phyloP scores from a whole-genome alignment of 1,140 invertebrate species.

The Bombus vancouverensis region DNA sequence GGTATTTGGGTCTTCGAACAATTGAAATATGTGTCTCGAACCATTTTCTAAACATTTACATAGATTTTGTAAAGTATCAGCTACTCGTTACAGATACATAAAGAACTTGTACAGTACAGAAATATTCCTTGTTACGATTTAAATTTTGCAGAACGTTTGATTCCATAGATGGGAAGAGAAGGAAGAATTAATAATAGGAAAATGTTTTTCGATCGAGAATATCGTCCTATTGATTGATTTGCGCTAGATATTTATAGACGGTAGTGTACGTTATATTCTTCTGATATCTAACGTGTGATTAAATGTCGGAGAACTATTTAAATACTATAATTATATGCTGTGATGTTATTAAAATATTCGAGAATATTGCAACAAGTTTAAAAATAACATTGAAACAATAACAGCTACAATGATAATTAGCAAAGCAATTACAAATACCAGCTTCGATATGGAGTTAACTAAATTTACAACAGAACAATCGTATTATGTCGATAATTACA shows the following conservation, averaged over 20 bases:
- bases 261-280: no score
- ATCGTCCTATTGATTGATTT: no score
- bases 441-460: background rate
- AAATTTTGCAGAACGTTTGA: background rate
- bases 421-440: background rate
- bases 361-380: background rate
- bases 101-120: no score
- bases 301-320: background rate
- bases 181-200: no score
- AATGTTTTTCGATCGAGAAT: no score
- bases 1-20: background rate
- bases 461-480: background rate
- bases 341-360: background rate
- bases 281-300: background rate
- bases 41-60: no score
- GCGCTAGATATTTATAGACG: no score
- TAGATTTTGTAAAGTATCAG: background rate
- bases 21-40: background rate
- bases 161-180: no score
- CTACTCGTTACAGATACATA: background rate
- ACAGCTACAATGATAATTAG: background rate
- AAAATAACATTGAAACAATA: background rate
- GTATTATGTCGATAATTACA: background rate
- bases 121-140: background rate
- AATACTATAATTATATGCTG: background rate